phyloP scores from a whole-genome alignment of 1,140 invertebrate genomes.

The Temnothorax nylanderi region DNA sequence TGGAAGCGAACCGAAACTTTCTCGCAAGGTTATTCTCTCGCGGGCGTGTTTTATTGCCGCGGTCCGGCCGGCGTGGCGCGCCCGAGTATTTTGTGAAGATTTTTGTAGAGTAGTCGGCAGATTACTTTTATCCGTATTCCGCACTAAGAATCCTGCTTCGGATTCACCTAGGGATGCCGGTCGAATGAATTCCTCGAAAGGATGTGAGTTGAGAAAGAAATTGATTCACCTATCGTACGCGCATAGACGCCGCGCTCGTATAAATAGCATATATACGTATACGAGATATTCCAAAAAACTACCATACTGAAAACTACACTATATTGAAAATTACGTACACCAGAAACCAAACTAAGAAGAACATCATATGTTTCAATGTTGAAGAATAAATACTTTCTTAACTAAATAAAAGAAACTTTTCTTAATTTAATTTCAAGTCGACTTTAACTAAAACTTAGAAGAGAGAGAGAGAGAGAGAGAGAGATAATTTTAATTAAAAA shows the following conservation, averaged over 20 bases:
- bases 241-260: neutral
- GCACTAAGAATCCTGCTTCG: conserved; percentile 41
- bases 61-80: neutral
- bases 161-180: conserved; percentile 30
- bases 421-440: neutral
- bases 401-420: neutral
- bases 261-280: neutral
- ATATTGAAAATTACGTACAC: neutral
- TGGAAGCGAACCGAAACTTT: conserved; percentile 51
- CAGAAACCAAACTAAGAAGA: neutral
- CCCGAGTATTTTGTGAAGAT: conserved; percentile 39
- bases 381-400: neutral
- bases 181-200: conserved; percentile 34
- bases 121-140: conserved; percentile 51
- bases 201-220: conserved; percentile 26
- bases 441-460: neutral
- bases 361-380: neutral
- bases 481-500: neutral
- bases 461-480: neutral
- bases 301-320: neutral
- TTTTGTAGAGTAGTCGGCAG: conserved; percentile 34
- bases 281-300: neutral
- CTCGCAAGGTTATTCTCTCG: conserved; percentile 51
- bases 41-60: conserved; percentile 51
- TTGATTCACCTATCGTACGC: conserved; percentile 53